These are phyloP conservation scores for Glaucopsyche alexis DNA, from an alignment of 2,888 invertebrate genomes.

Conservation along the genomic window DNA sequence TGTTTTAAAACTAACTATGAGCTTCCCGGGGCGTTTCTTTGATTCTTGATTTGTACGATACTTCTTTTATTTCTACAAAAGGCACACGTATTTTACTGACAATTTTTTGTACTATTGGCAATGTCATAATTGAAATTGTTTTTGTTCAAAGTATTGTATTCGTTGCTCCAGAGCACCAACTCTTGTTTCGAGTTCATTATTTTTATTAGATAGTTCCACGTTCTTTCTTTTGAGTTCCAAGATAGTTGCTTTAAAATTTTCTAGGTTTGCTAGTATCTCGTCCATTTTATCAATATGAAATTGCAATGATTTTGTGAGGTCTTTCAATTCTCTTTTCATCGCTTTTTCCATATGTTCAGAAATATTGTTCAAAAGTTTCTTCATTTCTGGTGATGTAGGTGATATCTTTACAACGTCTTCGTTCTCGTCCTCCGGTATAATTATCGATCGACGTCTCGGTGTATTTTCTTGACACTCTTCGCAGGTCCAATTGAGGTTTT, in stretches of 20 bases:
- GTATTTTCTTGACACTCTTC: not conserved
- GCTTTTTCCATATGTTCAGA: not conserved
- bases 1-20: not conserved
- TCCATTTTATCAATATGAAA: too few relatives aligned
- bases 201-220: constrained; percentile 21
- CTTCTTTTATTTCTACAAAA: not conserved
- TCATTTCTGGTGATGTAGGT: not conserved
- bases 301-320: too few relatives aligned
- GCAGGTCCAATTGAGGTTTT: constrained; percentile 1
- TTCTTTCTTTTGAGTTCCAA: constrained; percentile 30
- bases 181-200: constrained; percentile 30
- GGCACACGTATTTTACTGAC: not conserved
- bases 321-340: not conserved
- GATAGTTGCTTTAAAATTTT: constrained; percentile 13
- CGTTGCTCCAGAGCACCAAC: constrained; percentile 27
- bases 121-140: constrained; percentile 28
- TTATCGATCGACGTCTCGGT: not conserved
- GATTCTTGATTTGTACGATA: not conserved
- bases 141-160: constrained; percentile 26
- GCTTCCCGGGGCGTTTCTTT: constrained; percentile 4
- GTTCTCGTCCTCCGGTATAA: too few relatives aligned
- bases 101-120: not conserved
- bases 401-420: not conserved
- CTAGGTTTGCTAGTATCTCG: not conserved
- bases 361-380: not conserved